Evolutionary conservation across 2,888 invertebrate genomes (phyloP).

Genomic region (Ctena decussata): DNA sequence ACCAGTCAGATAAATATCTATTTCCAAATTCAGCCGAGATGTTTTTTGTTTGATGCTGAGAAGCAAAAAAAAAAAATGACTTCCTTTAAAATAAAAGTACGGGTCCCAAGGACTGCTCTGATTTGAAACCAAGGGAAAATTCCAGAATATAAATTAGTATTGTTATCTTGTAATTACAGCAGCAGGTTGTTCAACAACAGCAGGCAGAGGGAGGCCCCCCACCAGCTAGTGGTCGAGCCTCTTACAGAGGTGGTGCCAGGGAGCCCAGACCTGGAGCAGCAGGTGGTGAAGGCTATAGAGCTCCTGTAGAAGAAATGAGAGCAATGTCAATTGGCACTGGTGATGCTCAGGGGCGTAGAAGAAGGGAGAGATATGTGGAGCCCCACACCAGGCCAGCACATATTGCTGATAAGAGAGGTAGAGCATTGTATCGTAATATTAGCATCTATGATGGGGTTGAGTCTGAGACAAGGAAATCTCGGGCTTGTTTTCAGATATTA

Average conservation of each 20-base stretch:
- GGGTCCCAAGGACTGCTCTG: too few species aligned
- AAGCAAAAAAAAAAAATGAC: too few species aligned
- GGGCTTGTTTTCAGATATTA: too few species aligned
- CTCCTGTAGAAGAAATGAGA: slow-evolving; percentile 71
- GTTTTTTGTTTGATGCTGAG: too few species aligned
- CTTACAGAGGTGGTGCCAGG: slow-evolving; percentile 78
- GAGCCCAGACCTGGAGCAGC: slow-evolving; percentile 75
- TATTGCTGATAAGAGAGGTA: slow-evolving; percentile 74
- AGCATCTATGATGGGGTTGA: too few species aligned
- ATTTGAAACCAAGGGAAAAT: too few species aligned
- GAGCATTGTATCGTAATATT: too few species aligned
- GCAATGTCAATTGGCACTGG: slow-evolving; percentile 69
- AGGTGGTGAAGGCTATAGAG: slow-evolving; percentile 61
- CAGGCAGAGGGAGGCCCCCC: slow-evolving; percentile 65
- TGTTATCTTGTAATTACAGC: slow-evolving; percentile 41
- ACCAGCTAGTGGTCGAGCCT: slow-evolving; percentile 79
- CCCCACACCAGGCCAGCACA: slow-evolving; percentile 75
- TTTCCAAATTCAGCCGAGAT: too few species aligned
- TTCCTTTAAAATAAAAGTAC: too few species aligned
- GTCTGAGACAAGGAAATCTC: too few species aligned
- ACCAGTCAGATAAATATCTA: too few species aligned
- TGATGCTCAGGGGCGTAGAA: slow-evolving; percentile 46
- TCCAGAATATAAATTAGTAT: too few species aligned
- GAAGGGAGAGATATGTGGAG: slow-evolving; percentile 62
- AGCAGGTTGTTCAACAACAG: background rate